Base-by-base conservation (phyloP, 2,797 vertebrate genomes). In the Sebastes matsubarae region DNA sequence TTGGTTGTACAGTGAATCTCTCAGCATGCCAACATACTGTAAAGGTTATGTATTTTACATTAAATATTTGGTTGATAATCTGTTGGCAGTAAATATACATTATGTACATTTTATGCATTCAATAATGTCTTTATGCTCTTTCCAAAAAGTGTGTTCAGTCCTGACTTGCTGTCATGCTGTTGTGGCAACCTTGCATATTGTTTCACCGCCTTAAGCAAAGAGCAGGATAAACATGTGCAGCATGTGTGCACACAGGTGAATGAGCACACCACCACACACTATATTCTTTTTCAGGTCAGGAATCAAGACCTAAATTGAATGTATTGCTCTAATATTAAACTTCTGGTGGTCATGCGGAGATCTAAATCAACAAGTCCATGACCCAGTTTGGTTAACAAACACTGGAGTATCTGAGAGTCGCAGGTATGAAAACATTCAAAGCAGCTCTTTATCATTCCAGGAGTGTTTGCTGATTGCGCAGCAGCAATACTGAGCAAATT, bases 131-230 rank as follows among this genome's bases (percentile, higher is more conserved):
- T 46, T 85, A 4, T 78, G 14, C 22, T 8, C 7, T 22, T 32
- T 54, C 8, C 8, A 22, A 65, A 64, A 24, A 29, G 42, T 38
- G 10, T 58, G 57, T 68, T 76, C 13, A 80, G 65, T 77, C 50
- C 46, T 54, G 46, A 79, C 72, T 74, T 82, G 63, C 59, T 76
- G 42, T 63, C 13, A 57, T 69, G n/a, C 30, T 83, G 22, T 29
- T 72, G 54, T 71, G 38, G 42, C 63, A 82, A 64, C 29, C 57
- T 30, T 2, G 3, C 38, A 72, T 46, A 27, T 29, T 25, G 55
- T 70, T 72, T 81, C 18, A 32, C n/a, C 60, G 79, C 82, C 80
- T 86, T 30, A 57, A 83, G 88, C 74, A 54, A 81, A 82, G 24
- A 72, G 57, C 68, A 77, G 72, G 54, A 76, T 66, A 71, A 86